phyloP scores from a whole-genome alignment of 1,140 invertebrate genomes.

The Drosophila melanogaster region DNA sequence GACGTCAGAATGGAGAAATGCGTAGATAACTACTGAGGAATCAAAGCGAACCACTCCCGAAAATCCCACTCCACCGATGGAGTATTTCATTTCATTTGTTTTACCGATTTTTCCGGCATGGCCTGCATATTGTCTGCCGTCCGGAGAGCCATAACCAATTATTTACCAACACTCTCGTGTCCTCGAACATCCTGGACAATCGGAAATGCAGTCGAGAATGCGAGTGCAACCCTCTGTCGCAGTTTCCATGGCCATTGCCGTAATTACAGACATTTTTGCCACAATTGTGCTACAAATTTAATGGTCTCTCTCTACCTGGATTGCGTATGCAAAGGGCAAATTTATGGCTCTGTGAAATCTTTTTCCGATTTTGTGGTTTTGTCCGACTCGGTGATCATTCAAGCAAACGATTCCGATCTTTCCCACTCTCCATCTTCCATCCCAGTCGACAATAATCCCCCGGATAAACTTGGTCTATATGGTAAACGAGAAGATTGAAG shows the following conservation, averaged over 20 bases:
- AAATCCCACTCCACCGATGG: background rate
- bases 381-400: conserved; percentile 38
- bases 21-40: conserved; percentile 75
- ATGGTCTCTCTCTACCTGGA: conserved; percentile 68
- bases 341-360: conserved; percentile 40
- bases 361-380: conserved; percentile 51
- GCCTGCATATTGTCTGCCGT: conserved; percentile 31
- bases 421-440: background rate
- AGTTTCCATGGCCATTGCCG: conserved; percentile 50
- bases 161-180: conserved; percentile 70
- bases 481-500: conserved; percentile 27
- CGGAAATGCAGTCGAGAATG: conserved; percentile 71
- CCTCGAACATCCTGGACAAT: conserved; percentile 64
- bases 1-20: conserved; percentile 74
- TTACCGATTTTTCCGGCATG: conserved; percentile 30
- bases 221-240: conserved; percentile 38
- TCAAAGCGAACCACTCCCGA: conserved; percentile 40
- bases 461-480: conserved; percentile 17
- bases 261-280: conserved; percentile 77
- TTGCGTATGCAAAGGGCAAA: conserved; percentile 50
- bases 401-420: conserved; percentile 36
- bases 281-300: conserved; percentile 76
- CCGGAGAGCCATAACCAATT: conserved; percentile 70
- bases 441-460: conserved; percentile 9
- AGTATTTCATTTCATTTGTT: conserved; percentile 55